A percentile compares a stretch with the other conserved stretches of the same genome.
phyloP scores from a whole-genome alignment of 2,113 vertebrate species.

The Hipposideros armiger region DNA sequence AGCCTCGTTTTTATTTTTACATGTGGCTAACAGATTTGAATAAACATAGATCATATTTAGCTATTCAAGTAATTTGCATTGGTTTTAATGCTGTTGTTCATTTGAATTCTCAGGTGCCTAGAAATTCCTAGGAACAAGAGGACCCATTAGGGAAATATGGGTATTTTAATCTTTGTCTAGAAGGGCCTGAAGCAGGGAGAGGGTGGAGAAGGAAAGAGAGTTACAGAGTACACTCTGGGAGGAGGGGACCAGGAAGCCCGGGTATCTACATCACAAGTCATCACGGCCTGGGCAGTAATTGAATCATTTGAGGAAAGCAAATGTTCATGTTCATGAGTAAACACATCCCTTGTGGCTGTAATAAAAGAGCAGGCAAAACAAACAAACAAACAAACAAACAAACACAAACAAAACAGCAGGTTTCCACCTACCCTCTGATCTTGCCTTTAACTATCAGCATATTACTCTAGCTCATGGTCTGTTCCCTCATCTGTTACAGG shows the following conservation, averaged over 20 bases:
- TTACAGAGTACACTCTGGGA: not conserved
- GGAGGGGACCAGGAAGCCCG: not conserved
- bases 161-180: conserved; percentile 29
- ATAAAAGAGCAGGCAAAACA: not conserved
- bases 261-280: conserved; percentile 41
- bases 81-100: conserved; percentile 15
- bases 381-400: not conserved
- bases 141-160: not conserved
- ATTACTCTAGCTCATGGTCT: not conserved
- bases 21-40: conserved; percentile 8
- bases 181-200: not conserved
- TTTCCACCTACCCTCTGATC: not conserved
- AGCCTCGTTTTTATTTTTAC: not conserved
- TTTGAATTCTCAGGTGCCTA: conserved; percentile 38
- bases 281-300: not conserved
- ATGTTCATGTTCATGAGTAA: not conserved
- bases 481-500: not conserved
- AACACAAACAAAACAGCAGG: not conserved
- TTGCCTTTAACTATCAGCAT: not conserved
- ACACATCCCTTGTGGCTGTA: conserved; percentile 41
- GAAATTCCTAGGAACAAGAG: conserved; percentile 45
- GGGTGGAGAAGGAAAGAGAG: not conserved
- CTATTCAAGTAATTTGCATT: conserved; percentile 14
- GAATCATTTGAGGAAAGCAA: conserved; percentile 49
- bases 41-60: not conserved